phyloP scores from a whole-genome alignment of 2,797 vertebrate genomes.

The Danio aesculapii region DNA sequence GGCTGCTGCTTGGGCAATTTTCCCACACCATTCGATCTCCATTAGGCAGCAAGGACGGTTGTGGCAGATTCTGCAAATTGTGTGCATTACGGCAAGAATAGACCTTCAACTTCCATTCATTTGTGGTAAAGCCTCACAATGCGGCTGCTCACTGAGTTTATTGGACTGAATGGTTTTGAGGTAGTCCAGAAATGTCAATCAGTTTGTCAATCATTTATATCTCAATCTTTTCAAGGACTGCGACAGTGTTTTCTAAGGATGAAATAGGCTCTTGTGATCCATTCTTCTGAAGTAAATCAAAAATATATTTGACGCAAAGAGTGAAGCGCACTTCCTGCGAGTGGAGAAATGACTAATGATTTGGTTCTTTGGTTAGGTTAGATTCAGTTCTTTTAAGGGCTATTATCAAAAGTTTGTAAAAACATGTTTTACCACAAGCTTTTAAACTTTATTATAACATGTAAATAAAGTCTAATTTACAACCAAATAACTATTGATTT shows the following conservation, averaged over 20 bases:
- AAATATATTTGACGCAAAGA: not conserved
- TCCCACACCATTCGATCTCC: slow-evolving; percentile 59
- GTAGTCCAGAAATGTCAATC: slow-evolving; percentile 12
- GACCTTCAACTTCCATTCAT: slow-evolving; percentile 48
- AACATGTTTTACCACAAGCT: no score
- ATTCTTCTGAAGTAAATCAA: not conserved
- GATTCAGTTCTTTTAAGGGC: not conserved
- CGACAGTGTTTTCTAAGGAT: not conserved
- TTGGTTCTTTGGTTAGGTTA: not conserved
- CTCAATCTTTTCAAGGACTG: slow-evolving; percentile 29
- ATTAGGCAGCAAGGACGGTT: slow-evolving; percentile 54
- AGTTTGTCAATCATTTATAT: slow-evolving; percentile 53
- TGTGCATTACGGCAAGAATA: slow-evolving; percentile 49
- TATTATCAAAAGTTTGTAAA: no score
- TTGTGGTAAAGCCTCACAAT: slow-evolving; percentile 52
- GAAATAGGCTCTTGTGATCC: not conserved
- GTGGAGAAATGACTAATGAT: not conserved
- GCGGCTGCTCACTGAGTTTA: slow-evolving; percentile 43
- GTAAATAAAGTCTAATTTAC: not conserved
- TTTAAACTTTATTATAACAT: not conserved
- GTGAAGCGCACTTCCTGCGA: no score
- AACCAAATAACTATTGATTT: not conserved
- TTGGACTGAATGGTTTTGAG: slow-evolving; percentile 22
- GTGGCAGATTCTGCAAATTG: slow-evolving; percentile 56
- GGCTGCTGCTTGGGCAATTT: slow-evolving; percentile 55